Conservation (phyloP, 2,113 vertebrate species). For the Strix aluco region DNA sequence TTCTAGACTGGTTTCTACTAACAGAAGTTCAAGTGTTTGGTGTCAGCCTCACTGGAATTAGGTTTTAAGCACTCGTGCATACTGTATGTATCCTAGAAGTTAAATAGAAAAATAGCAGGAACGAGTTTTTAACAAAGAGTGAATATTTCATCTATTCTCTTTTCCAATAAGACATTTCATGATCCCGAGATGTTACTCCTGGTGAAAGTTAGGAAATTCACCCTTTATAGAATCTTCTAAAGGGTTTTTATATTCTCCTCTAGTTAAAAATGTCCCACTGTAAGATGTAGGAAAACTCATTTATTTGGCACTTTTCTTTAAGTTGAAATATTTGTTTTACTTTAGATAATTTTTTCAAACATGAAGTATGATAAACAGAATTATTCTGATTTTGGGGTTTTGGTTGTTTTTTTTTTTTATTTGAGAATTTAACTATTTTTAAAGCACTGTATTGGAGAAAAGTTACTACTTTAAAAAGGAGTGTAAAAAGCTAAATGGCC, state of each 20-base stretch:
- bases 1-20: neutral
- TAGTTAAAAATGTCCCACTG: neutral
- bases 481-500: neutral
- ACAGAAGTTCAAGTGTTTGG: neutral
- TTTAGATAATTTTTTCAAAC: neutral
- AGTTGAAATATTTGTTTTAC: neutral
- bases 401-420: neutral
- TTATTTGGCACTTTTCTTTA: neutral
- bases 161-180: neutral
- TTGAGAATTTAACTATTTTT: neutral
- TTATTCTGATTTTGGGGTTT: neutral
- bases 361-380: neutral
- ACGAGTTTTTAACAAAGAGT: neutral
- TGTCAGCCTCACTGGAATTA: neutral
- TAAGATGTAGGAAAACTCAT: neutral
- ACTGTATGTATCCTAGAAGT: rapidly evolving
- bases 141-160: neutral
- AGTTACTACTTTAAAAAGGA: neutral
- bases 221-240: neutral
- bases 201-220: neutral
- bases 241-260: neutral
- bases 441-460: neutral
- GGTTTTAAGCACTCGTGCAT: neutral
- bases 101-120: neutral
- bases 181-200: neutral